Conservation (phyloP, 2,113 vertebrate species). For the Maccullochella peelii region DNA sequence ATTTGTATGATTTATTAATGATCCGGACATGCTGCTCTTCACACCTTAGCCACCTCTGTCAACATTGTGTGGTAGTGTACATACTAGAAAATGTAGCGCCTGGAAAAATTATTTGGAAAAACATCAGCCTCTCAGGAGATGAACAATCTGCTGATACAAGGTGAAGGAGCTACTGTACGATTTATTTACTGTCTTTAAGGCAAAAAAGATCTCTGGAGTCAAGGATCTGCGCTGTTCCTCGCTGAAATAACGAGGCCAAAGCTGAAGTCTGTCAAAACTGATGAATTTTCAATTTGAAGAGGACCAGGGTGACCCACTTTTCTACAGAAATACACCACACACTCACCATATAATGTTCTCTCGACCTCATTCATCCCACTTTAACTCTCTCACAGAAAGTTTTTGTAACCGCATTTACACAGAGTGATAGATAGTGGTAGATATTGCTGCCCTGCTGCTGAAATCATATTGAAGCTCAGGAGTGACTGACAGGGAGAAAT, state of each 20-base stretch:
- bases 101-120: constrained; percentile 40
- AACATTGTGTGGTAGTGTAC: neutral
- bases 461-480: constrained; percentile 1
- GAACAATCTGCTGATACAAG: constrained; percentile 43
- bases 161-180: constrained; percentile 23
- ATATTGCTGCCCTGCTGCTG: constrained; percentile 2
- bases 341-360: neutral
- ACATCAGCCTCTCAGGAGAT: constrained; percentile 19
- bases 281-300: constrained; percentile 24
- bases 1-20: constrained; percentile 43
- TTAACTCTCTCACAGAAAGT: neutral
- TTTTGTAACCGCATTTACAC: neutral
- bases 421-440: neutral
- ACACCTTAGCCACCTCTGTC: neutral
- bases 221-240: constrained; percentile 21
- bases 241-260: constrained; percentile 30
- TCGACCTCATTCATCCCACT: constrained; percentile 1
- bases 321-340: constrained; percentile 14
- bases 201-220: constrained; percentile 1
- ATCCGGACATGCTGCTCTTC: constrained; percentile 4
- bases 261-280: neutral
- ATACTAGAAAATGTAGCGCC: neutral
- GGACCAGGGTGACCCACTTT: constrained; percentile 36
- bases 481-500: constrained; percentile 3
- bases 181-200: constrained; percentile 34